A percentile compares a stretch with the other conserved stretches of the same genome.
Evolutionary conservation across 2,888 invertebrate species (phyloP).

Genomic region (Mimachlamys varia): DNA sequence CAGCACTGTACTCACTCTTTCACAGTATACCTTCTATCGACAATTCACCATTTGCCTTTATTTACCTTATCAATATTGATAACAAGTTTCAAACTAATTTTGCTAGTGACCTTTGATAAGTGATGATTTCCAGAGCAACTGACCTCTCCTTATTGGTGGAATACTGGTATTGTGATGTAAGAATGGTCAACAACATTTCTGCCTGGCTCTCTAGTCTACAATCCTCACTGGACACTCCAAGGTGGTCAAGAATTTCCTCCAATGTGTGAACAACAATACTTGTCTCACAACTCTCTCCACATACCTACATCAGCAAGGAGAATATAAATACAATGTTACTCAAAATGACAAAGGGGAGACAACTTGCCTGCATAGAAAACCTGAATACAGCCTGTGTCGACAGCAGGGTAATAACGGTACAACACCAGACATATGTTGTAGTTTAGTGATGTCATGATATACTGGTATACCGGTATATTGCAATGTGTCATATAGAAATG

Average conservation of each 20-base stretch:
- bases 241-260: background rate
- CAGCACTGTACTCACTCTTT: no score
- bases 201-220: constrained; percentile 10
- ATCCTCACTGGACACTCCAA: constrained; percentile 2
- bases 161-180: background rate
- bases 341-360: background rate
- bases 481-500: no score
- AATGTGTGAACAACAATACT: background rate
- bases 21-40: no score
- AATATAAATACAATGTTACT: no score
- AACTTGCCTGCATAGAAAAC: no score
- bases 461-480: no score
- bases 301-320: background rate
- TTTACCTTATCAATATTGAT: no score
- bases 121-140: background rate
- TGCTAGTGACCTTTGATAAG: background rate
- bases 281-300: background rate
- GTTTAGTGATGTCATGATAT: no score
- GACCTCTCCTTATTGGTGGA: background rate
- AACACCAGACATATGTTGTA: background rate
- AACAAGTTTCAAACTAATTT: no score
- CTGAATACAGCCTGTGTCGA: no score
- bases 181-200: background rate
- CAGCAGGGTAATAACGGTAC: background rate
- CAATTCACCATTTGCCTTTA: no score